Percentiles rank a stretch among this genome's conserved stretches.
phyloP scores from a whole-genome alignment of 2,113 vertebrate genomes.

The Ifrita kowaldi region DNA sequence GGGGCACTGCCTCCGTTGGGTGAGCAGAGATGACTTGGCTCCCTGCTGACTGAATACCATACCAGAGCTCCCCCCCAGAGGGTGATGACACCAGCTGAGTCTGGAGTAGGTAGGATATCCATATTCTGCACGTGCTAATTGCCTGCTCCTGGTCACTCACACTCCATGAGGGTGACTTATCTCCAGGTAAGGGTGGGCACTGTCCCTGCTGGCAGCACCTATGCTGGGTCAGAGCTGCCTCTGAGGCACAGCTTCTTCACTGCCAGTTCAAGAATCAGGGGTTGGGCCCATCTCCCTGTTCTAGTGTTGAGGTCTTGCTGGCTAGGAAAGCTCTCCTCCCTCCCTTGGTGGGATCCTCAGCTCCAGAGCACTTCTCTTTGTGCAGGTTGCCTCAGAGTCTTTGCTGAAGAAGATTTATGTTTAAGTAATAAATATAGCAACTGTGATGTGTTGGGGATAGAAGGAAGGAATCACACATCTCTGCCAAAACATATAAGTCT shows the following conservation, averaged over 20 bases:
- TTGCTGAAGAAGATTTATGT: background rate
- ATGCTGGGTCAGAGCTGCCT: background rate
- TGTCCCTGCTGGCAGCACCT: background rate
- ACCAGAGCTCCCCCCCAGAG: background rate
- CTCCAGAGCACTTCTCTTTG: no score
- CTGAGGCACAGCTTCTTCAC: background rate
- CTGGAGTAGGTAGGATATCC: background rate
- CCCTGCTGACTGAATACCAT: background rate
- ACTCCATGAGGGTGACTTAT: background rate
- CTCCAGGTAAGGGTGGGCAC: background rate
- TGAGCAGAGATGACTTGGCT: background rate
- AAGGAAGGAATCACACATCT: background rate
- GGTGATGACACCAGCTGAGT: rapidly evolving
- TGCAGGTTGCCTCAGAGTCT: background rate
- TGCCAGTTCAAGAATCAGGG: rapidly evolving
- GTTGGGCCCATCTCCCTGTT: background rate
- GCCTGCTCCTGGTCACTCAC: rapidly evolving
- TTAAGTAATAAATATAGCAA: background rate
- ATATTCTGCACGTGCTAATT: rapidly evolving
- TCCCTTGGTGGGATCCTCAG: background rate
- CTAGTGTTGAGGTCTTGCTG: rapidly evolving
- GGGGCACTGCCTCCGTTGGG: background rate
- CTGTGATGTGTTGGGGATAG: background rate
- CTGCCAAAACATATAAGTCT: background rate
- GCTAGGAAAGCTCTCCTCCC: background rate